Evolutionary conservation across 2,888 invertebrate genomes (phyloP), one percentile per base, ranked within the genome.

Genomic region (Thyatira batis): DNA sequence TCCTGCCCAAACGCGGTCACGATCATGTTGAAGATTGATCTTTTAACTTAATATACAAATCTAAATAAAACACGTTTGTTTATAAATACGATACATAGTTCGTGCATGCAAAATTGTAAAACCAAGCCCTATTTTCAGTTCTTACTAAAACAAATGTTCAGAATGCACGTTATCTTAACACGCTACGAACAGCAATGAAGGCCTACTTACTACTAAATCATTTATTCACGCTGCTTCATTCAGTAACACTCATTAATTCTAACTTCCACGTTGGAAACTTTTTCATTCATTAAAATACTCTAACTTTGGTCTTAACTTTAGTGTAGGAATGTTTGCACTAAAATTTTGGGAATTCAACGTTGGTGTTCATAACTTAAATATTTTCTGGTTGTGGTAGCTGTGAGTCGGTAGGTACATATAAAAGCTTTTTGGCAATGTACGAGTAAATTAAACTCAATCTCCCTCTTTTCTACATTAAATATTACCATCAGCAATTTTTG

Each of bases 241-340:
- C 56, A 23, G 54, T 39, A 51, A 58, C 55, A 54, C 45, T 23
- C 53, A 52, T 53, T 51, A 58, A 55, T 39, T 17, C 8, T 50
- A 53, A 58, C 54, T 49, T 45, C 10, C 45, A 45, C 33, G 49
- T 56, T 53, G 28, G 45, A 63, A 67, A 65, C 53, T 57, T 59
- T 57, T 67, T 59, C 61, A 61, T 63, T 60, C 60, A 60, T 61
- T 65, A 57, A 53, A 55, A 53, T 51, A 53, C 17, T 17, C n/a
- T 39, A 39, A 39, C 39, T 39, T 39, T 39, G 17, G n/a, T 33
- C n/a, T n/a, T 13, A 48, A 21, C 54, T 53, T 65, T 13, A 39
- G 17, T 17, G 17, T 39, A n/a, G n/a, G 17, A 39, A 39, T 13
- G 33, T 17, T 39, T 17, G 17, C 13, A 39, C 11, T 11, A 39